Evolutionary conservation across 2,888 invertebrate genomes (phyloP), one percentile per base, ranked within the genome.

Genomic region (Zygaena filipendulae): DNA sequence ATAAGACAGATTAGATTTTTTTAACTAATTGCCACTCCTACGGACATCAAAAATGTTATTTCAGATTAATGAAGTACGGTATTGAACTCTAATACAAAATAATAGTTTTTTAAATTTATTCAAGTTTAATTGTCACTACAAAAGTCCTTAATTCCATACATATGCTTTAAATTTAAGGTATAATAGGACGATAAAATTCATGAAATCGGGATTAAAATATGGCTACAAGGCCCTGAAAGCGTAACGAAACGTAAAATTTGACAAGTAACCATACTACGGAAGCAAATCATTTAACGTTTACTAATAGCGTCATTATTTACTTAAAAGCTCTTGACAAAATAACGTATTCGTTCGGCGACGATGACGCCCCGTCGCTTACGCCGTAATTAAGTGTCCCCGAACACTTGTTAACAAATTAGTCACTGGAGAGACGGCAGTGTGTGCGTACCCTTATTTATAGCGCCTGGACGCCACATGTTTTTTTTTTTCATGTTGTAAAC

Each of bases 381-480:
- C 32, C 28, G 58, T 66, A 71, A 72, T 71, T 67, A 71, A 63
- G 57, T 62, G 59, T 60, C 60, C 56, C 59, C 36, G 53, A 61
- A 66, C 69, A 66, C 68, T 74, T 71, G 74, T 71, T 70, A 69
- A 70, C 69, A 55, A 71, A 79, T 75, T 70, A 71, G 59, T 68
- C 68, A 63, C 56, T 42, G 40, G 54, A 59, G 56, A 67, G 52
- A 37, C 36, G 36, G 36, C 38, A 44, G 57, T 67, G 63, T 63
- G 54, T 42, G 43, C 46, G 49, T 47, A 45, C 54, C 60, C 55
- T 68, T 61, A 69, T 66, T 67, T 63, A 66, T 63, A 55, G 50
- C 49, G 33, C 33, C 37, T 29, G 38, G 42, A 32, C 22, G 13
- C 16, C 16, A 16, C 4, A 16, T 16, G 16, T 16, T 6, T 16